Base-by-base conservation (phyloP, 2,888 invertebrate genomes). In the Proisotoma minuta region DNA sequence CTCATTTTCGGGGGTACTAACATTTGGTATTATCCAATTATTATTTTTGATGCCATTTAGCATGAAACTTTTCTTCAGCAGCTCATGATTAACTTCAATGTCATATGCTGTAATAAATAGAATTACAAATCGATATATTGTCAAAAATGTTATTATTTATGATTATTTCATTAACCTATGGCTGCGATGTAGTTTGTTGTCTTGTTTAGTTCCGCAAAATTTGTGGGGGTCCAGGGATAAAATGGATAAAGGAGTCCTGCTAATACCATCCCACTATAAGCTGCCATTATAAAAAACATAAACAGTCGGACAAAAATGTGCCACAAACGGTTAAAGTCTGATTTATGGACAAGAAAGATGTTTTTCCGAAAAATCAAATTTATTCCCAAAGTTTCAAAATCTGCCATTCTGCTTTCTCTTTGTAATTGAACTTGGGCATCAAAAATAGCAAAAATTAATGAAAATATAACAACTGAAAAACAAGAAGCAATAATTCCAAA, bases 251-350 rank as follows among this genome's bases (percentile, higher is more conserved):
- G 51, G 20, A 63, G 54, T 15, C 59, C 54, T 8, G 52, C 54
- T 20, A 63, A 28, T 26, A 63, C 59, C 63, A 63, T 63, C 15
- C 63, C 63, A 50, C 51, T 43, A 20, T 63, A 63, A 2, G 59
- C 59, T 2, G 59, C 49, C 0, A 43, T 27, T 10, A 63, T 8
- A 39, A 56, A 23, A 15, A 63, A 53, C 3, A 57, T 43, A 2
- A 63, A 24, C 1, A 43, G 22, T n/a, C 29, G 22, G 22, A 4
- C 54, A 12, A 27, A 53, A 23, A 56, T 58, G 20, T 15, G 18
- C 29, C 54, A 12, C 10, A 28, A 4, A 3, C 56, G 49, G 10
- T 47, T 5, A 8, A 5, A 10, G 47, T 5, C 20, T 8, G 34
- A 34, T 15, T 34, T 15, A 34, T 34, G 34, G 8, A 8, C 8